phyloP scores from a whole-genome alignment of 2,113 vertebrate species.

The Catharus minimus region DNA sequence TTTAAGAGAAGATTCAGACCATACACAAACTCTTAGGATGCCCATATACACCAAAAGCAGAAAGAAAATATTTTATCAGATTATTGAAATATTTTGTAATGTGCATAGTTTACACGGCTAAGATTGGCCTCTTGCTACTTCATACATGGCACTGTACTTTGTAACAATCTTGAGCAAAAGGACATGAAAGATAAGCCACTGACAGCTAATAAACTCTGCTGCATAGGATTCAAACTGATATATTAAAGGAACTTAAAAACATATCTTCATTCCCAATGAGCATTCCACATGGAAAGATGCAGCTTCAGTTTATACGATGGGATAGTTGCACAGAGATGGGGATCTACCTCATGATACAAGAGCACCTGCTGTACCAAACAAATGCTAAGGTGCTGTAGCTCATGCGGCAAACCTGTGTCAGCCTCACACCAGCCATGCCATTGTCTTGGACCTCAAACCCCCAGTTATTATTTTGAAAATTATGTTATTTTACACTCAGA shows the following conservation, averaged over 20 bases:
- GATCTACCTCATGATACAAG: not conserved
- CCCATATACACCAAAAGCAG: not conserved
- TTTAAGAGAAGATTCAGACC: not conserved
- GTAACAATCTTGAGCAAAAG: not conserved
- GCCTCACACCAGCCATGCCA: not conserved
- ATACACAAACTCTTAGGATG: not conserved
- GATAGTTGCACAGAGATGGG: not conserved
- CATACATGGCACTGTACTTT: accelerated
- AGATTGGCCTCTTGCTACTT: not conserved
- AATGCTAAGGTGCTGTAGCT: not conserved
- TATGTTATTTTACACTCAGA: not conserved
- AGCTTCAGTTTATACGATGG: not conserved
- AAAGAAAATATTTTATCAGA: not conserved
- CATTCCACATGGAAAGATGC: not conserved
- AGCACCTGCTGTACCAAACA: not conserved
- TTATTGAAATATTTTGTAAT: not conserved
- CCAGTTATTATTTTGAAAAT: not conserved
- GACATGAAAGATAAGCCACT: not conserved
- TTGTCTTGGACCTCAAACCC: not conserved
- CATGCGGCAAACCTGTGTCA: accelerated
- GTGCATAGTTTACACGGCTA: not conserved
- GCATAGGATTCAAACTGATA: not conserved
- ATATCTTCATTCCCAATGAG: accelerated
- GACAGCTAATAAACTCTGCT: not conserved
- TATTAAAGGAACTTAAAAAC: not conserved